Evolutionary conservation across 2,113 vertebrate species (phyloP), one percentile per base, ranked within the genome.

Genomic region (Poeciliopsis prolifica): DNA sequence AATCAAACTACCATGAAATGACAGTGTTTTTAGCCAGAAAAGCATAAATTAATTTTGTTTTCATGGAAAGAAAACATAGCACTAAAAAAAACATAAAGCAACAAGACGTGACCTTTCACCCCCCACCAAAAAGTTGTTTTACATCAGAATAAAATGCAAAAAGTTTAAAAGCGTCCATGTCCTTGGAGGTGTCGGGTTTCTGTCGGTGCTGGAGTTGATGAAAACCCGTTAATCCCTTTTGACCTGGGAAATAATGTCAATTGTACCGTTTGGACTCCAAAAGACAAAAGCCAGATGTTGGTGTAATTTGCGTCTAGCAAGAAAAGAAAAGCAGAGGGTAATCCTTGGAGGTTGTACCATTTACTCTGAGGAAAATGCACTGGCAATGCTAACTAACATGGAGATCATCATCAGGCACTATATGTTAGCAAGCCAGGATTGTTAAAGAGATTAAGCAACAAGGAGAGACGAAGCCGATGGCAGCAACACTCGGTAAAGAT

Each of bases 281-380:
- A 31, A 72, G 60, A 72, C 70, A 72, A 62, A 63, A 72, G n/a
- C 60, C 70, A 72, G 70, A 72, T 72, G 70, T 72, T 72, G 10
- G 15, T 35, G 24, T 35, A 31, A 24, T 33, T 60, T 31, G 14
- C 28, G 1, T 71, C 11, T 11, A 72, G 70, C 31, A 51, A 62
- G 58, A 72, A 62, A 62, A 26, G 40, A 28, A 37, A 37, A 35
- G 15, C 30, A 28, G 42, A 44, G 28, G 22, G 26, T 31, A 72
- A 72, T 72, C 37, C 35, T n/a, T 12, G 29, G 60, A 72, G 10
- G 17, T 7, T 67, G 13, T 26, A 12, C 17, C 1, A 33, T 24
- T 44, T 48, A 24, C 64, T 42, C 60, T 4, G 0, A 54, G n/a
- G 26, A 35, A 37, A 72, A 67, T 65, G 28, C 24, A 19, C 19